Conservation (phyloP, 2,888 invertebrate species). For the Microplitis manilae region DNA sequence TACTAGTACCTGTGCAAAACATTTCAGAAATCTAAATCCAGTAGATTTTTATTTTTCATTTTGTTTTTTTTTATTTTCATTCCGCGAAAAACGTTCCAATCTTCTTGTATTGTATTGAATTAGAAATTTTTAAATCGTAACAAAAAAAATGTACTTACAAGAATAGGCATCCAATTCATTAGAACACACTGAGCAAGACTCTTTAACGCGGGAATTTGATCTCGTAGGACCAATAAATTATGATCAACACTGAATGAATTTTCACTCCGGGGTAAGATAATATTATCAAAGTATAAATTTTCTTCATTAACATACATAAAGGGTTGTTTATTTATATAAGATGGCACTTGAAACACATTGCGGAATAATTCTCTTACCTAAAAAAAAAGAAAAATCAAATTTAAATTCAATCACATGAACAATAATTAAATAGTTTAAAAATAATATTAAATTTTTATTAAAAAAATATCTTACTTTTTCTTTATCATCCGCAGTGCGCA, state of each 20-base stretch:
- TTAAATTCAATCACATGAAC: not conserved
- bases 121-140: not conserved
- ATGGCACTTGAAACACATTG: slow-evolving; percentile 67
- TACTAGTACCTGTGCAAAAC: no score
- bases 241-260: slow-evolving; percentile 68
- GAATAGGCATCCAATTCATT: slow-evolving; percentile 93
- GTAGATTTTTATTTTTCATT: no score
- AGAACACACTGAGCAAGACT: slow-evolving; percentile 88
- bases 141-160: slow-evolving; percentile 75
- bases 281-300: slow-evolving; percentile 79
- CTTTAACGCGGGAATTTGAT: slow-evolving; percentile 81
- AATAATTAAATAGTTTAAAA: slow-evolving; percentile 1
- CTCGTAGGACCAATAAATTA: slow-evolving; percentile 72
- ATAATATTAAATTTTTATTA: slow-evolving; percentile 2
- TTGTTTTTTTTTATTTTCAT: no score
- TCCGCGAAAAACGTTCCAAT: no score
- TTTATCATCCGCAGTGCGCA: slow-evolving; percentile 87
- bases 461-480: slow-evolving; percentile 73
- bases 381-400: slow-evolving; percentile 36
- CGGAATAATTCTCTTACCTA: slow-evolving; percentile 58
- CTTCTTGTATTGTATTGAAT: no score
- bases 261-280: slow-evolving; percentile 71
- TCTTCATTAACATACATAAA: slow-evolving; percentile 76
- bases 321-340: slow-evolving; percentile 72
- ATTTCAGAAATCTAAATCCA: no score